Conservation (phyloP, 2,113 vertebrate genomes). For the Hoplias malabaricus region DNA sequence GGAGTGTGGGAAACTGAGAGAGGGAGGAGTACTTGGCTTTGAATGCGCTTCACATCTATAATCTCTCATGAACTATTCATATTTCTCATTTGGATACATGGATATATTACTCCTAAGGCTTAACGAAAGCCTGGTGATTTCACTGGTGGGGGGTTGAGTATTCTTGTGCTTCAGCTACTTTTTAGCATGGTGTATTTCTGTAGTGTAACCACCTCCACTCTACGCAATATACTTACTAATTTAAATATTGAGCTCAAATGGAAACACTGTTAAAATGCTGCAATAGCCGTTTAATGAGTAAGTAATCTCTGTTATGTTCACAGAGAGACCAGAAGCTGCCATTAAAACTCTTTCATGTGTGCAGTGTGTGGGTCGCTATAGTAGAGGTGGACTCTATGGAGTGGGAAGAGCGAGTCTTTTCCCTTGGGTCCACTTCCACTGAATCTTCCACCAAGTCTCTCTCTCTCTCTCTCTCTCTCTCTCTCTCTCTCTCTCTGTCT, state of each 20-base stretch:
- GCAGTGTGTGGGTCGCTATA: neutral
- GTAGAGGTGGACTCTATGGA: neutral
- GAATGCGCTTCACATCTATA: neutral
- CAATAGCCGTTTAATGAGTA: neutral
- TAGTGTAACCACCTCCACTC: neutral
- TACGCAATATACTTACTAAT: neutral
- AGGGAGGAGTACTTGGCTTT: neutral
- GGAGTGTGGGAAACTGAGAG: neutral
- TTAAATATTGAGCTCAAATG: neutral
- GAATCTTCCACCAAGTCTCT: neutral
- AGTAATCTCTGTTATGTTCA: neutral
- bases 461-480: neutral
- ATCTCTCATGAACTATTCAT: neutral
- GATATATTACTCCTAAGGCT: neutral
- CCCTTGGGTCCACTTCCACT: neutral
- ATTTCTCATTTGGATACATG: neutral
- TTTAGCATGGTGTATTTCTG: no score
- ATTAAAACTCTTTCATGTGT: neutral
- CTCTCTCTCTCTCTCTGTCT: neutral
- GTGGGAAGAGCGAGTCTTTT: neutral
- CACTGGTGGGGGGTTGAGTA: neutral
- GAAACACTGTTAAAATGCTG: neutral
- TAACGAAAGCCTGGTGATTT: neutral
- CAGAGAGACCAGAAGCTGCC: neutral
- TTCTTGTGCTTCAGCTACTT: neutral